These are phyloP conservation scores for Myrmophylax atrothorax DNA, from an alignment of 2,113 vertebrate genomes.

Conservation along the genomic window DNA sequence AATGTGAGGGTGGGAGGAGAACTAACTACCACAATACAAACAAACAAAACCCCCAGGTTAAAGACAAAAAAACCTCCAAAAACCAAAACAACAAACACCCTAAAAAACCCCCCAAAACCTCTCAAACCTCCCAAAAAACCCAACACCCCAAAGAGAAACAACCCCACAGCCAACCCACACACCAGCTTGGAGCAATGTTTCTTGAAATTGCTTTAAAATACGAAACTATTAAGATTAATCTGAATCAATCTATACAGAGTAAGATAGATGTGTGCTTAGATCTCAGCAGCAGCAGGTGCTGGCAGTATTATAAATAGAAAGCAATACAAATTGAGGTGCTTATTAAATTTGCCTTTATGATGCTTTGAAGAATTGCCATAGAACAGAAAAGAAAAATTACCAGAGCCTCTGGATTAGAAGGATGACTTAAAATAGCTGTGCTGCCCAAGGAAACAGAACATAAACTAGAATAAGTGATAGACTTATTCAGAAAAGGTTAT, in stretches of 20 bases:
- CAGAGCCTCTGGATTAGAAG: background rate
- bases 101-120: background rate
- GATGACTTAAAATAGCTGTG: constrained; percentile 26
- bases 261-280: constrained; percentile 23
- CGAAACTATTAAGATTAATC: background rate
- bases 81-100: background rate
- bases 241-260: background rate
- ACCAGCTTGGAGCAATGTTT: background rate
- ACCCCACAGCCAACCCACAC: no score
- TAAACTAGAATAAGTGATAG: background rate
- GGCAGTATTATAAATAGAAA: constrained; percentile 48
- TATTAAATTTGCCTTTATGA: constrained; percentile 59
- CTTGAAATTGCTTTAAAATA: constrained; percentile 2
- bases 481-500: constrained; percentile 1
- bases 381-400: constrained; percentile 51
- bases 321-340: constrained; percentile 44
- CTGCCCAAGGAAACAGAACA: background rate
- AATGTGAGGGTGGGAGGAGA: background rate
- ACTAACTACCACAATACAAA: background rate
- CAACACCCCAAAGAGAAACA: background rate
- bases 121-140: background rate
- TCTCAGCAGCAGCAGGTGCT: constrained; percentile 39
- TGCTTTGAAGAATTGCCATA: constrained; percentile 52
- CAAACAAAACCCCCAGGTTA: background rate
- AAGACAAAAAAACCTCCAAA: background rate